Base-by-base conservation (phyloP, 2,888 invertebrate genomes). In the Cotesia congregata region DNA sequence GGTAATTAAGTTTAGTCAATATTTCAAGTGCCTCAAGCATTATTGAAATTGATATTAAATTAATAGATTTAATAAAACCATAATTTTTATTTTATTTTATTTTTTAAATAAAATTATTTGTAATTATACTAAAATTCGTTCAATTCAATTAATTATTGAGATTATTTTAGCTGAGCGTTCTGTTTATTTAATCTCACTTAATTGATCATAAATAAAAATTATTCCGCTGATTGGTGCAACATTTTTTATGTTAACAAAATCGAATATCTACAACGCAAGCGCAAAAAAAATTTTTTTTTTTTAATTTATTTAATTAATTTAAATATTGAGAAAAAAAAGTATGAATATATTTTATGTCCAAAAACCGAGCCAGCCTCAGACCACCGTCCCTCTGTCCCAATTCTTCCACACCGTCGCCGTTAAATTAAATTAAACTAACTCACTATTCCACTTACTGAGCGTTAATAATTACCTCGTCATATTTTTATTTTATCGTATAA, bases 341-440 rank as follows among this genome's bases (percentile, higher is more conserved):
- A 50, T 50, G 50, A 50, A 74, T 70, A 30, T 30, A 17, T 70
- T 70, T 86, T 86, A 80, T 87, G 85, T 87, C 87, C 86, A 85
- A 83, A 83, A 88, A 88, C 87, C 87, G 86, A 88, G 88, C 88
- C 88, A 87, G 84, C 83, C 85, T 85, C 84, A 87, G 84, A 81
- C 81, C 87, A 87, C 87, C 88, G 87, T 88, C 88, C 88, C 87
- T 86, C 84, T 50, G 50, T 82, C 86, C 85, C 81, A 83, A 81
- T 82, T 83, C 77, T 80, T 85, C 74, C 83, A 78, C 78, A 78
- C 72, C 80, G 78, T 81, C 79, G 77, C 77, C 72, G 62, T 69
- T 75, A 76, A 65, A 65, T 17, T 1, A 30, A 64, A 17, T 40
- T 41, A 40, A 15, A 15, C n/a, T 75, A 9, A 38, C 73, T 73